Conservation (phyloP, 2,888 invertebrate genomes). For the Zonitis immaculata region DNA sequence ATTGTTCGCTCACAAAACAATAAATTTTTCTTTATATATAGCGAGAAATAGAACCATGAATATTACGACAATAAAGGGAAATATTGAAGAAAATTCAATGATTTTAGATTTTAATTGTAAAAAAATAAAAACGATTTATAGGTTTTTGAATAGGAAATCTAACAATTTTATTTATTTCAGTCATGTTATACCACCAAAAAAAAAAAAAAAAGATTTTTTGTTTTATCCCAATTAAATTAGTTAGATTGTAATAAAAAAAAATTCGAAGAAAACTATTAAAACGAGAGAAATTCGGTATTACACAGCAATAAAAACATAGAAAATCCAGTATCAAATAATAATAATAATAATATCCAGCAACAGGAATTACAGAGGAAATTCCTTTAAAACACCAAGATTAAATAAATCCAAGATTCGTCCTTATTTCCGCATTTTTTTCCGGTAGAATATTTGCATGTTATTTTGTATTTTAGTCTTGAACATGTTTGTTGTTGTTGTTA, state of each 20-base stretch:
- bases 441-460: constrained; percentile 6
- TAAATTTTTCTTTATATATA: too few relatives aligned
- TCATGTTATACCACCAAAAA: not conserved
- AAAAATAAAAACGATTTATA: too few relatives aligned
- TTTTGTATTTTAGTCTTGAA: constrained; percentile 5
- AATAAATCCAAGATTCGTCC: constrained; percentile 3
- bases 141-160: not conserved
- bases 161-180: not conserved
- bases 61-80: too few relatives aligned
- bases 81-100: too few relatives aligned
- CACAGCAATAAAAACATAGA: too few relatives aligned
- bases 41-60: too few relatives aligned
- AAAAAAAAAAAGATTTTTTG: too few relatives aligned
- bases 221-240: not conserved
- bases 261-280: not conserved
- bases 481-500: constrained; percentile 9
- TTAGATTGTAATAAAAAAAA: not conserved
- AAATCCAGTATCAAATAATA: too few relatives aligned
- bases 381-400: constrained; percentile 2
- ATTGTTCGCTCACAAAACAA: not conserved
- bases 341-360: not conserved
- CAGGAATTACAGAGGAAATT: not conserved
- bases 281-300: too few relatives aligned
- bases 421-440: constrained; percentile 15
- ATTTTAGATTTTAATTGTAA: too few relatives aligned